Conservation (phyloP, 2,797 vertebrate genomes). For the Poecilia picta region DNA sequence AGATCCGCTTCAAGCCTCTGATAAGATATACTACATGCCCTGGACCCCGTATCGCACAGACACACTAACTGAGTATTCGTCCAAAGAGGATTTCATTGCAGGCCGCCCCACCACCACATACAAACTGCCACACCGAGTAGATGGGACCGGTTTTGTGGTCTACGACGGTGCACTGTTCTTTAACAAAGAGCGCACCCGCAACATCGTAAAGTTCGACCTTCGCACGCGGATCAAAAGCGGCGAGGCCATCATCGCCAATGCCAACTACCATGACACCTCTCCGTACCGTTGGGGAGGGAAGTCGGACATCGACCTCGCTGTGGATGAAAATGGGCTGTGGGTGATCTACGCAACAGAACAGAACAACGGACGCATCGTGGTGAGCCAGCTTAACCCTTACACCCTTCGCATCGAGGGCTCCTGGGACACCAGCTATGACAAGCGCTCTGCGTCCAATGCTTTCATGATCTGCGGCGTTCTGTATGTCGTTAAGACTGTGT, state of each 20-base stretch:
- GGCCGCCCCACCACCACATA: conserved; percentile 97
- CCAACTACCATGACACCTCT: conserved; percentile 85
- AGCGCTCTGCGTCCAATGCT: conserved; percentile 83
- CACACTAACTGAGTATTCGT: conserved; percentile 96
- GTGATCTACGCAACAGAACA: conserved; percentile 86
- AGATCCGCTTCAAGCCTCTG: conserved; percentile 95
- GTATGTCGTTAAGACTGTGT: conserved; percentile 94
- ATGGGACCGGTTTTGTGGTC: conserved; percentile 97
- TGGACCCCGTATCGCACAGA: conserved; percentile 98
- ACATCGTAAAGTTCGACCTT: conserved; percentile 98
- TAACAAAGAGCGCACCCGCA: conserved; percentile 98
- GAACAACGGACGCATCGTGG: conserved; percentile 84
- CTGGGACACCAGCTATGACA: conserved; percentile 84
- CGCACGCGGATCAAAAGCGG: conserved; percentile 98
- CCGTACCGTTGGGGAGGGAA: conserved; percentile 86
- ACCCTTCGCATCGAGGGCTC: conserved; percentile 84
- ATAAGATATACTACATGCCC: conserved; percentile 99
- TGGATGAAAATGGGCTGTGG: conserved; percentile 86
- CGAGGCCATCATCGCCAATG: conserved; percentile 96
- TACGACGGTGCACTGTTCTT: conserved; percentile 97
- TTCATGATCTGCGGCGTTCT: conserved; percentile 86
- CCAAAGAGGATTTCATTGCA: conserved; percentile 97
- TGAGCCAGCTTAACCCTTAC: conserved; percentile 86
- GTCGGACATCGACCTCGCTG: conserved; percentile 84
- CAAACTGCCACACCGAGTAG: conserved; percentile 96